Percentiles rank a stretch among this genome's conserved stretches.
Evolutionary conservation across 2,888 invertebrate genomes (phyloP).

Genomic region (Incurvaria masculella): DNA sequence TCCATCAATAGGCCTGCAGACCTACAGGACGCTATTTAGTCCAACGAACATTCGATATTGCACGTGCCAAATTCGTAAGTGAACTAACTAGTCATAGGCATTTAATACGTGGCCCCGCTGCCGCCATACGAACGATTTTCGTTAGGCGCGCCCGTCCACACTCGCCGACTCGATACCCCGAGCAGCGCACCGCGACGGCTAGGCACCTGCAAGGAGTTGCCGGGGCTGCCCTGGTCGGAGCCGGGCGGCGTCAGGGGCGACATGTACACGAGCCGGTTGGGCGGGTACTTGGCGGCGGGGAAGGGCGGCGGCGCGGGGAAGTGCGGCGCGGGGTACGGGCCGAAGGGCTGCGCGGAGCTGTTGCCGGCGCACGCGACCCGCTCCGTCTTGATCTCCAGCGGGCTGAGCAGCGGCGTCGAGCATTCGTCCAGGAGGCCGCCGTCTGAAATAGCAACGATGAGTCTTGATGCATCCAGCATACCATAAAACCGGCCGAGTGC

Average conservation of each 20-base stretch:
- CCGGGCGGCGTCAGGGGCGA: constrained; percentile 85
- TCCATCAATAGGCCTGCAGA: too few relatives aligned
- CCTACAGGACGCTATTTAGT: too few relatives aligned
- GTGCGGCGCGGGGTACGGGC: constrained; percentile 35
- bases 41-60: too few relatives aligned
- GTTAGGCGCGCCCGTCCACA: too few relatives aligned
- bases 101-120: too few relatives aligned
- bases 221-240: constrained; percentile 84
- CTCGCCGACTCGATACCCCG: too few relatives aligned
- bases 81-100: too few relatives aligned
- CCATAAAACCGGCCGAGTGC: not conserved
- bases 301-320: constrained; percentile 35
- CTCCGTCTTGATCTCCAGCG: constrained; percentile 79
- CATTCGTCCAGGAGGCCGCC: constrained; percentile 56
- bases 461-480: constrained; percentile 6
- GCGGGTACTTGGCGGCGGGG: constrained; percentile 39
- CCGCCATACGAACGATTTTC: too few relatives aligned
- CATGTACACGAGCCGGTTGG: constrained; percentile 64
- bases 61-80: too few relatives aligned
- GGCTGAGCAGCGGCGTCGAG: constrained; percentile 70
- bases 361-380: constrained; percentile 58
- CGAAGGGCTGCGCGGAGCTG: constrained; percentile 37
- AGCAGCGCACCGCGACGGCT: too few relatives aligned
- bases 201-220: constrained; percentile 60
- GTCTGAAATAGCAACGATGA: too few relatives aligned